Evolutionary conservation across 2,888 invertebrate species (phyloP), one percentile per base, ranked within the genome.

Genomic region (Tromatobia lineatoria): DNA sequence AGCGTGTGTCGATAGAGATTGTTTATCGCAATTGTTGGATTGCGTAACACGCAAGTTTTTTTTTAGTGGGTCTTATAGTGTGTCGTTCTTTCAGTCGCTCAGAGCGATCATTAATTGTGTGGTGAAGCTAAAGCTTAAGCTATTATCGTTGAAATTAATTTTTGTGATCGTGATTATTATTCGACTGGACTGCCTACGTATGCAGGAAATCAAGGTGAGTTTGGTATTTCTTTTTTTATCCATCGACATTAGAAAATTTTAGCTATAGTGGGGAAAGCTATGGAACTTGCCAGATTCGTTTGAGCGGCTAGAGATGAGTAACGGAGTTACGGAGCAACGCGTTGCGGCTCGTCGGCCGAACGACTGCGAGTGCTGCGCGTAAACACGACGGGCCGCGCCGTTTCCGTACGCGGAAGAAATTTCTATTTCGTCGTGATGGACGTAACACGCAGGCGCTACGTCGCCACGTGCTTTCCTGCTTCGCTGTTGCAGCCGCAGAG

Each of bases 391-490:
- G 73, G 71, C 57, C 66, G 76, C 80, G 80, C 67, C 81, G 82
- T 85, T 87, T 78, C 85, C 71, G 85, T 86, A 85, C 85, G 85
- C 82, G 86, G 82, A 85, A 83, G 87, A 87, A 87, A 87, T 86
- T 86, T 87, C 87, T 86, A 86, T 87, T 86, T 87, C 77, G 80
- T 82, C 81, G 78, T 79, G 84, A 85, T 61, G 75, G 82, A 82
- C 87, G 89, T 88, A 87, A 88, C 91, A 93, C 93, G 93, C 93
- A 93, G 91, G 93, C 93, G 93, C 93, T 88, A 87, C 86, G 87
- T 89, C 69, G 79, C 87, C 88, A 87, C 88, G 88, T 87, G 87
- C 86, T 85, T 85, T 81, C 66, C 29, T 50, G 50, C n/a, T 66
- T 57, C 47, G 59, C 50, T 20, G 74, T 64, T 75, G 74, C 50